Evolutionary conservation across 1,140 invertebrate species (phyloP), one percentile per base, ranked within the genome.

Genomic region (Drosophila elegans): DNA sequence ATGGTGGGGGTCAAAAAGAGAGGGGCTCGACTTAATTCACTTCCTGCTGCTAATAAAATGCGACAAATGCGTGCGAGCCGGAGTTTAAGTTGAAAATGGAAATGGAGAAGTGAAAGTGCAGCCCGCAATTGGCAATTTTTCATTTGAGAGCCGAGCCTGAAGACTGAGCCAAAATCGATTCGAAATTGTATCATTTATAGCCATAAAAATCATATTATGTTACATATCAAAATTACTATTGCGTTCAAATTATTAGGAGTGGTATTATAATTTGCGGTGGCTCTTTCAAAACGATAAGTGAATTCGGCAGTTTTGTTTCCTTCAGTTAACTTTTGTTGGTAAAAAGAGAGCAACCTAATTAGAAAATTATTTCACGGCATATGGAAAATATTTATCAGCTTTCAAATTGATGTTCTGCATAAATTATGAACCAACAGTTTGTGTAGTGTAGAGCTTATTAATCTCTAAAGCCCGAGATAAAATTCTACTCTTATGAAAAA

Each of bases 81-180:
- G 66, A 80, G 71, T 60, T 77, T 12, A 42, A 74, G 51, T 46
- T 67, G 64, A 53, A 76, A 78, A 72, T 79, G 55, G 77, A 74
- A 80, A 74, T 57, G 80, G 76, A 80, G 77, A 74, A 89, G 84
- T 72, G 80, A 89, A 80, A 89, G 80, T 80, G 67, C 72, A 66
- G 56, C n/a, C 46, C 60, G 56, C 71, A 64, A 72, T 74, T 56
- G 48, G 61, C 59, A 32, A 79, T 69, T 83, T 71, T 71, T 72
- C 44, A 72, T 48, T 48, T 21, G 36, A 69, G 42, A 39, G 63
- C 34, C 41, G 7, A 34, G 46, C 38, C n/a, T 11, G 25, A 4
- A n/a, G 48, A 9, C 11, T 32, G 34, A 41, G 44, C 51, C 34
- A 39, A 71, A 71, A 57, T 71, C 41, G 68, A 49, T 57, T 68